These are phyloP conservation scores for Bombylius major DNA, from an alignment of 2,888 invertebrate genomes.

Conservation along the genomic window DNA sequence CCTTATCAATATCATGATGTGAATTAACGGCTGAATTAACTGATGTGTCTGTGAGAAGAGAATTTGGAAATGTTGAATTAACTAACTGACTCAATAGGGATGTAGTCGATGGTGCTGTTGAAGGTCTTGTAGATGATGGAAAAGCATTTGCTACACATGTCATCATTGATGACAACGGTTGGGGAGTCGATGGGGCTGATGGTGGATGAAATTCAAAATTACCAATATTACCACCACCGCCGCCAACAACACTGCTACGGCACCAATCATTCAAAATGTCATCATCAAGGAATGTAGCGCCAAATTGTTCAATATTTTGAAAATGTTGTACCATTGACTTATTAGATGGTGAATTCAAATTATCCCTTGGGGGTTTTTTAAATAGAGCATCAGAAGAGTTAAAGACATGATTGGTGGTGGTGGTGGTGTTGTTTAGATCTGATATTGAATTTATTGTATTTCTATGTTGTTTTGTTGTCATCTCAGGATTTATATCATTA, in stretches of 20 bases:
- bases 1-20: slow-evolving; percentile 22
- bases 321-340: slow-evolving; percentile 32
- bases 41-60: slow-evolving; percentile 26
- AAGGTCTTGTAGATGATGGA: slow-evolving; percentile 15
- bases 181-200: slow-evolving; percentile 12
- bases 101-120: slow-evolving; percentile 37
- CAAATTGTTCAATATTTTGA: slow-evolving; percentile 58
- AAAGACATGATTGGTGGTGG: slow-evolving; percentile 6
- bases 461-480: slow-evolving; percentile 3
- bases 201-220: slow-evolving; percentile 24
- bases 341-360: slow-evolving; percentile 2
- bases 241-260: slow-evolving; percentile 37
- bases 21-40: slow-evolving; percentile 14
- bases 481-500: slow-evolving; percentile 1
- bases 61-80: slow-evolving; percentile 35
- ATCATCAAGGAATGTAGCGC: slow-evolving; percentile 58
- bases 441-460: background rate
- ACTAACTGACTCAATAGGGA: slow-evolving; percentile 32
- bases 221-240: background rate
- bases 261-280: slow-evolving; percentile 72
- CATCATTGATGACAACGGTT: slow-evolving; percentile 16
- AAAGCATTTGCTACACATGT: slow-evolving; percentile 5
- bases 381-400: background rate
- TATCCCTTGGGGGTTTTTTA: background rate
- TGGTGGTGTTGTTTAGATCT: slow-evolving; percentile 16